Base-by-base conservation (phyloP, 2,113 vertebrate species). In the Bombycilla garrulus region DNA sequence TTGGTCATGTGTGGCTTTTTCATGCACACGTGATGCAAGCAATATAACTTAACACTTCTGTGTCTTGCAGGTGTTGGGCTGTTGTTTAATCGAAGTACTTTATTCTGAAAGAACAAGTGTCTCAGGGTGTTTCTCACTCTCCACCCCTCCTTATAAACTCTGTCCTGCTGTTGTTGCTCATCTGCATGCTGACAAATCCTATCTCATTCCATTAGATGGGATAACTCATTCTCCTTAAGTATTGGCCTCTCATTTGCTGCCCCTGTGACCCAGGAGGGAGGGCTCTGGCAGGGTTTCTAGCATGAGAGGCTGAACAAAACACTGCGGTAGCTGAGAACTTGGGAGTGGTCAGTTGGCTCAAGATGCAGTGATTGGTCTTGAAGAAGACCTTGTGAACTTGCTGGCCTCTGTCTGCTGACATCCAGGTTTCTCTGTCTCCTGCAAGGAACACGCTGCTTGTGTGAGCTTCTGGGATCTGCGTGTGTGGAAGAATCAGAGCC, bases 31-130 rank as follows among this genome's bases (percentile, higher is more conserved):
- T 93, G 81, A 65, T 92, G 48, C 70, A 91, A 93, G 61, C 0
- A 0, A 36, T 81, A 69, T 77, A 94, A 60, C 33, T 94, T 70
- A 10, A 10, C 0, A 2, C 31, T 91, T 80, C 69, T 0, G 19
- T 35, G 44, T 89, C 61, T 78, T 72, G 90, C 85, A 94, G 74
- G 74, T 94, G 70, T 47, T 85, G 47, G 72, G 7, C 44, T 90
- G 83, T 57, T 85, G 35, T 76, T 35, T 44, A 79, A 38, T 67
- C 22, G 12, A 60, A 48, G 5, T 33, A 21, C 33, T 76, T 80
- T 60, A 72, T 79, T 96, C 57, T 22, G 29, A 88, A 79, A 64
- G 13, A 72, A 2, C 21, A 25, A 74, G 22, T 71, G 57, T 35
- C 42, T 96, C 16, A 9, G 61, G 19, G 47, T 67, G 26, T 82